Evolutionary conservation across 2,888 invertebrate species (phyloP), one percentile per base, ranked within the genome.

Genomic region (Drosophila limbata): DNA sequence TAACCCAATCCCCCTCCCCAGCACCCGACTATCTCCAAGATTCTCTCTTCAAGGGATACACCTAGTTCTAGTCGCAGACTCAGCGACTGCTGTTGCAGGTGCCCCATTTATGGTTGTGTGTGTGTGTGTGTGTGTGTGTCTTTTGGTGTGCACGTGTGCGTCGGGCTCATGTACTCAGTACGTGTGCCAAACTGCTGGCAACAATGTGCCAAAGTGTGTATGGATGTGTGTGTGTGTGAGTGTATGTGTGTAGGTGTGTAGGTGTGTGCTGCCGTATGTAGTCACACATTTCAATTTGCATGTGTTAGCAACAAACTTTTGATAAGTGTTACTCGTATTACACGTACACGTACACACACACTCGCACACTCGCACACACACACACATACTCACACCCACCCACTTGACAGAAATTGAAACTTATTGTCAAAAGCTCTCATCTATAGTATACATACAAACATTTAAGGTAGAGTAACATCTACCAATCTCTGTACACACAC

Each of bases 211-310:
- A 57, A 53, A 40, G 53, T 51, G 10, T 65, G 39, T 55, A 25
- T 57, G 11, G 59, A 8, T 42, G 10, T 51, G n/a, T 47, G 25
- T 42, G 47, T 40, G 60, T 51, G 51, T 40, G 59, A 63, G 65
- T 39, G 21, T 57, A 60, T 47, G 52, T 10, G 17, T 40, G 63
- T 39, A 8, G 40, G 42, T n/a, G 21, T 64, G 45, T 64, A 37
- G 63, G 60, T 69, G 64, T 57, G 62, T 55, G 28, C 45, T 50
- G 35, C 10, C 40, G 35, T 19, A 48, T 63, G 65, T 56, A 76
- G 84, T 83, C 88, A 68, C 78, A 84, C 89, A 86, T 89, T 88
- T 89, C 88, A 89, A 89, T 86, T 89, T 86, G 86, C 89, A 89
- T 86, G 89, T 86, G 86, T 77, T 87, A 79, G 85, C 88, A 77